Conservation (phyloP, 2,888 invertebrate genomes). For the Stegophylla sp. region DNA sequence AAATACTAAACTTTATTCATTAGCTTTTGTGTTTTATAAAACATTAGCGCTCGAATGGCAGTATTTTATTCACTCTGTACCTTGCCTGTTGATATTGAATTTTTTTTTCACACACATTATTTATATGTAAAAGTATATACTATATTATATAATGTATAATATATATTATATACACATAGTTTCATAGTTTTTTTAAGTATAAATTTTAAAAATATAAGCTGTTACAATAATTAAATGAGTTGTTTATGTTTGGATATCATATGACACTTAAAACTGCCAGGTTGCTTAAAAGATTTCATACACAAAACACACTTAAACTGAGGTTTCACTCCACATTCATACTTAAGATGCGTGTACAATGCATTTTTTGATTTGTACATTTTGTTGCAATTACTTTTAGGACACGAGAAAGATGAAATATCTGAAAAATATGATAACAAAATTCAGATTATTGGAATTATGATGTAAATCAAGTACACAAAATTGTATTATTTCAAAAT, state of each 20-base stretch:
- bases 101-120: too few relatives aligned
- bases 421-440: slow-evolving; percentile 18
- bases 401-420: slow-evolving; percentile 37
- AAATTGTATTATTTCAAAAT: not conserved
- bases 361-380: slow-evolving; percentile 46
- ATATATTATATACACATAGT: too few relatives aligned
- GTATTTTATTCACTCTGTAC: too few relatives aligned
- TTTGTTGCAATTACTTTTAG: slow-evolving; percentile 42
- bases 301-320: slow-evolving; percentile 67
- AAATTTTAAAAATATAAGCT: too few relatives aligned
- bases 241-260: slow-evolving; percentile 45
- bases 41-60: too few relatives aligned
- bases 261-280: slow-evolving; percentile 60
- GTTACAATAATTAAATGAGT: not conserved
- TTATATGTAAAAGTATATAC: too few relatives aligned
- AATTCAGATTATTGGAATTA: too few relatives aligned
- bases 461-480: not conserved
- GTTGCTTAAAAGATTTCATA: slow-evolving; percentile 66
- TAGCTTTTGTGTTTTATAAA: too few relatives aligned
- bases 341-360: slow-evolving; percentile 61
- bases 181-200: too few relatives aligned
- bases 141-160: too few relatives aligned
- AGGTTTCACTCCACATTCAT: slow-evolving; percentile 64
- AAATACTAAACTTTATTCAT: too few relatives aligned
- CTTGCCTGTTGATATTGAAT: too few relatives aligned